Conservation (phyloP, 2,797 vertebrate species). For the Eremophila alpestris region DNA sequence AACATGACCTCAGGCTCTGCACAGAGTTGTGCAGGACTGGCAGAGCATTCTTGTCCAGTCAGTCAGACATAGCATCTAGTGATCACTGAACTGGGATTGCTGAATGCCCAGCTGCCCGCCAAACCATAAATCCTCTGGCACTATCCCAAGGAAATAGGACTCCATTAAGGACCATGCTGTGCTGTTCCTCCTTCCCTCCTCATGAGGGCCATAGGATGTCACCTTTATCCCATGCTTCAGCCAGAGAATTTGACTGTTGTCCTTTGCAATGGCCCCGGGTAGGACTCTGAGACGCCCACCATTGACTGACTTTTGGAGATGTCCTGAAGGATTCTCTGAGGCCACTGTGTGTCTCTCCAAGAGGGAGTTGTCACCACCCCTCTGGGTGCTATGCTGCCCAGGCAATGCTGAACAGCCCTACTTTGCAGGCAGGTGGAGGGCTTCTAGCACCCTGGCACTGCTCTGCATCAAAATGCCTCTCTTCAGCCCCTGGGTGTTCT, state of each 20-base stretch:
- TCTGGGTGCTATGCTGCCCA: background rate
- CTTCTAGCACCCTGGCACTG: background rate
- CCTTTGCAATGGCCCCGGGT: background rate
- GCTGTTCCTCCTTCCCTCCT: background rate
- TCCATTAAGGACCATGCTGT: background rate
- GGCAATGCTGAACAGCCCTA: background rate
- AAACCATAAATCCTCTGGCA: slow-evolving; percentile 50
- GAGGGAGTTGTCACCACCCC: background rate
- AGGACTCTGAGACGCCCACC: background rate
- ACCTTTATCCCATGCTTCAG: background rate
- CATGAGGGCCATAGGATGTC: background rate
- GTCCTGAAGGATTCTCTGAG: background rate
- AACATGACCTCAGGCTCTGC: slow-evolving; percentile 41
- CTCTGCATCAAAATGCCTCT: background rate
- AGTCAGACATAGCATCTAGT: background rate
- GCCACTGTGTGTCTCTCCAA: background rate
- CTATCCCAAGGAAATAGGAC: slow-evolving; percentile 34
- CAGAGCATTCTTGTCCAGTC: slow-evolving; percentile 1
- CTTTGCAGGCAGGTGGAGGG: background rate
- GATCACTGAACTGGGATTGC: background rate
- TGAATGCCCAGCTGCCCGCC: slow-evolving; percentile 33
- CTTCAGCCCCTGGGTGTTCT: background rate
- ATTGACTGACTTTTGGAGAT: background rate
- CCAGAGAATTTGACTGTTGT: rapidly evolving
- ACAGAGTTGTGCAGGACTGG: background rate